Evolutionary conservation across 2,113 vertebrate species (phyloP).

Genomic region (Choloepus hoffmanni): DNA sequence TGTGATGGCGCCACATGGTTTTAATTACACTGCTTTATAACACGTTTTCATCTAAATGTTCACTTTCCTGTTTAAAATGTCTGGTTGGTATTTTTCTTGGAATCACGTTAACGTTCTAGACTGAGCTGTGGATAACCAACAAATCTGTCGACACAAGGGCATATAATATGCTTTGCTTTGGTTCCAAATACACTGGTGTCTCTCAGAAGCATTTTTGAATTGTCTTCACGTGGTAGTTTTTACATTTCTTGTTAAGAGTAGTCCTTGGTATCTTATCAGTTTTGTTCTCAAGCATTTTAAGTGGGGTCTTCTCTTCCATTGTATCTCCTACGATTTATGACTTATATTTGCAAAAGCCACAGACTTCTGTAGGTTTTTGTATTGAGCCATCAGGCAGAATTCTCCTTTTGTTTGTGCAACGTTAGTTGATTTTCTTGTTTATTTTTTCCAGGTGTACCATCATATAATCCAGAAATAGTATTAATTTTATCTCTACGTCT

Average conservation of each 20-base stretch:
- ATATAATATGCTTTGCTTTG: too few relatives aligned
- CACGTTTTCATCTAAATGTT: neutral
- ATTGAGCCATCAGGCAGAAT: too few relatives aligned
- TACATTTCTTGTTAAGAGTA: neutral
- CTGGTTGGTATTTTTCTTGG: neutral
- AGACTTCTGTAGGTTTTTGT: neutral
- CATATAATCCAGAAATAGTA: neutral
- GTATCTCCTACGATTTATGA: neutral
- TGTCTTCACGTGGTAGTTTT: neutral
- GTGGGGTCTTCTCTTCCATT: neutral
- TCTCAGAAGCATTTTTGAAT: neutral
- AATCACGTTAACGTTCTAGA: neutral
- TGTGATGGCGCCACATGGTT: rapidly evolving
- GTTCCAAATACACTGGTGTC: neutral
- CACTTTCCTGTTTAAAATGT: neutral
- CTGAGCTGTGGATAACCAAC: rapidly evolving
- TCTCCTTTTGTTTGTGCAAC: rapidly evolving
- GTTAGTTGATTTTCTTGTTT: neutral
- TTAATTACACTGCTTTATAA: neutral
- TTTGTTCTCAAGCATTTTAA: neutral
- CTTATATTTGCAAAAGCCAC: neutral
- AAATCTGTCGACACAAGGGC: too few relatives aligned
- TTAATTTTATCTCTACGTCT: too few relatives aligned
- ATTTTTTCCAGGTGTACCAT: neutral
- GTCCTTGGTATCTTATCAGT: neutral